phyloP scores from a whole-genome alignment of 1,140 invertebrate species.

The Sipha flava region DNA sequence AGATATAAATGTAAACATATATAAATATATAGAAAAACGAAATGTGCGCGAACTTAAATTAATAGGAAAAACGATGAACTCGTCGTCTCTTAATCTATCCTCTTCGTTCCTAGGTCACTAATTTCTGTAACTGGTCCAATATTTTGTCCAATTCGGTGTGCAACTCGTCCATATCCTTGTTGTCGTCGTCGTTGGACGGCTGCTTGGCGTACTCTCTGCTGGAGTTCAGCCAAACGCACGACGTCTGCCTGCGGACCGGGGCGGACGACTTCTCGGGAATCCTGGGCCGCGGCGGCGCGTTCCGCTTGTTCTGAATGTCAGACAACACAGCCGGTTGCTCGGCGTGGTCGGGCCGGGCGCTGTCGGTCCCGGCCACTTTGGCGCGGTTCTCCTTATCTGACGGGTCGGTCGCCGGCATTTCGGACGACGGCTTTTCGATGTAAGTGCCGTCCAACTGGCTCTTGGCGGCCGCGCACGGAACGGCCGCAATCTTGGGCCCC shows the following conservation, averaged over 20 bases:
- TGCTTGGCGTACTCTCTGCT: neutral
- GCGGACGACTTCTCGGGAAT: neutral
- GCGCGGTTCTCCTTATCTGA: neutral
- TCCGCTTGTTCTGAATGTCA: neutral
- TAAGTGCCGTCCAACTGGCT: neutral
- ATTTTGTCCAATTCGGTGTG: constrained; percentile 53
- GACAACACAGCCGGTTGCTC: neutral
- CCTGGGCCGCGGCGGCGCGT: neutral
- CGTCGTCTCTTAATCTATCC: no score
- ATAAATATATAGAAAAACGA: neutral
- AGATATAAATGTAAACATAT: neutral
- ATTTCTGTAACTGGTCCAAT: constrained; percentile 51
- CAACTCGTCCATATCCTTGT: constrained; percentile 45
- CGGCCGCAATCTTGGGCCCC: neutral
- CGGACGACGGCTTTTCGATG: neutral
- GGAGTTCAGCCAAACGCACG: neutral
- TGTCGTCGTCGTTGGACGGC: neutral
- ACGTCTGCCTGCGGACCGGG: neutral
- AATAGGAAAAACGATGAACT: constrained; percentile 37
- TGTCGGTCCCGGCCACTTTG: neutral
- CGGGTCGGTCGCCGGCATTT: neutral
- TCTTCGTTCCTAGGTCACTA: constrained; percentile 48
- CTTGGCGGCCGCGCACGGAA: neutral
- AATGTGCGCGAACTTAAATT: neutral
- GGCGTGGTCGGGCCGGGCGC: neutral